phyloP scores from a whole-genome alignment of 2,113 vertebrate genomes.

The Larimichthys crocea region DNA sequence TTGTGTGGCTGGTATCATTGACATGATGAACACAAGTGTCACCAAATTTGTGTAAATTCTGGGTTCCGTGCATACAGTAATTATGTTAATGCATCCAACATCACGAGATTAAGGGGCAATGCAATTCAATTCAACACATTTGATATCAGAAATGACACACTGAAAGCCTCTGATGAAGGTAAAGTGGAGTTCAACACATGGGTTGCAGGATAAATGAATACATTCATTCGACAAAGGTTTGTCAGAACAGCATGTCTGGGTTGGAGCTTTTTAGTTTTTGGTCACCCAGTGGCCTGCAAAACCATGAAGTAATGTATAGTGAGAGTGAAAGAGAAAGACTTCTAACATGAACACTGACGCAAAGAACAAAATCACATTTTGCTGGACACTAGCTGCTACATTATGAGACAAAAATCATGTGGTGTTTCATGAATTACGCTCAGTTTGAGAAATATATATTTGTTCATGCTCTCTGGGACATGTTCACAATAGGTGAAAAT shows the following conservation, averaged over 20 bases:
- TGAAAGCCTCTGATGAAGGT: conserved; percentile 26
- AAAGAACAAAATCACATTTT: conserved; percentile 2
- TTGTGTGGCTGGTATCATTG: not conserved
- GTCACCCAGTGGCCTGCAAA: conserved; percentile 6
- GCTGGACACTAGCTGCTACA: conserved; percentile 5
- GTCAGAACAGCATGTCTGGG: not conserved
- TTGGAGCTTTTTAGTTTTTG: conserved; percentile 3
- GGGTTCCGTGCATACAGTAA: conserved; percentile 42
- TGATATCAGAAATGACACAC: conserved; percentile 24
- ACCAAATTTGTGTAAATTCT: conserved; percentile 30
- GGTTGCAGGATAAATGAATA: not conserved
- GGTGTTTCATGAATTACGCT: not conserved
- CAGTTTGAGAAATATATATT: not conserved
- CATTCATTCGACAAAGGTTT: conserved; percentile 7
- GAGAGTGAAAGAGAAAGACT: not conserved
- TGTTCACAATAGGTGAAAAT: conserved; percentile 21
- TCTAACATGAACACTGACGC: not conserved
- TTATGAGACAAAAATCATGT: not conserved
- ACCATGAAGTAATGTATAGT: not conserved
- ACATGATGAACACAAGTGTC: not conserved
- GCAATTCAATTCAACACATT: conserved; percentile 30
- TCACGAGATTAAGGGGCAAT: conserved; percentile 39
- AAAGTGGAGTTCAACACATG: conserved; percentile 32
- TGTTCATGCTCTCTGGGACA: conserved; percentile 33
- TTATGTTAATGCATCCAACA: conserved; percentile 35